Evolutionary conservation across 2,888 invertebrate genomes (phyloP).

Genomic region (Pemphredon lugubris): DNA sequence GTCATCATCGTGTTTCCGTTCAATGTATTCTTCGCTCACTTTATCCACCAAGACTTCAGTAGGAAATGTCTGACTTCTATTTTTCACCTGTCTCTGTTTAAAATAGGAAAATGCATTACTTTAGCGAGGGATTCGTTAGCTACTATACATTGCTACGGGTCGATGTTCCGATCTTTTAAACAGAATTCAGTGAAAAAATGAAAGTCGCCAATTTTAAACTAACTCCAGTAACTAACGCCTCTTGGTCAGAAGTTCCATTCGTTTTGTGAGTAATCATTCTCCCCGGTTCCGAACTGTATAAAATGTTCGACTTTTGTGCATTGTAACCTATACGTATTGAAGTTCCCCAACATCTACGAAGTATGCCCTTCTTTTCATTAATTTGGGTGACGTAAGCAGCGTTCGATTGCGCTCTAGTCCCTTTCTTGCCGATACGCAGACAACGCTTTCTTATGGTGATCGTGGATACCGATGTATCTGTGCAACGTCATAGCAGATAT

Average conservation of each 20-base stretch:
- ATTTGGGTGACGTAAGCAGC: conserved; percentile 25
- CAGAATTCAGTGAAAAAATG: not conserved
- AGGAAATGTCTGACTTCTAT: not conserved
- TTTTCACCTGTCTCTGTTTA: not conserved
- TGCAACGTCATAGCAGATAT: conserved; percentile 52
- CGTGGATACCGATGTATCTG: conserved; percentile 48
- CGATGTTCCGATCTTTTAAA: conserved; percentile 2
- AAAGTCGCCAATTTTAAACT: conserved; percentile 7
- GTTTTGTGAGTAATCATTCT: conserved; percentile 38
- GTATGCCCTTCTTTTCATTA: not conserved
- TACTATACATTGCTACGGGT: no score
- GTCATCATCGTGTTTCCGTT: conserved; percentile 10
- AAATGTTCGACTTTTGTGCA: not conserved
- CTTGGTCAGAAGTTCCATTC: conserved; percentile 6
- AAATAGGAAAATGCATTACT: not conserved
- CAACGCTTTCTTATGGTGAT: conserved; percentile 43
- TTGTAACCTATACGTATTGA: not conserved
- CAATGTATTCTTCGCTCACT: conserved; percentile 29
- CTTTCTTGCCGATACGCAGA: conserved; percentile 38
- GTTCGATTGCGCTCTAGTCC: conserved; percentile 44
- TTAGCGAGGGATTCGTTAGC: no score
- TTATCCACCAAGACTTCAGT: not conserved
- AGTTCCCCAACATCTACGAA: not conserved
- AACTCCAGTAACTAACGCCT: conserved; percentile 10
- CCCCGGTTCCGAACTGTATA: conserved; percentile 10